Evolutionary conservation across 2,113 vertebrate genomes (phyloP).

Genomic region (Gallinago undulata): DNA sequence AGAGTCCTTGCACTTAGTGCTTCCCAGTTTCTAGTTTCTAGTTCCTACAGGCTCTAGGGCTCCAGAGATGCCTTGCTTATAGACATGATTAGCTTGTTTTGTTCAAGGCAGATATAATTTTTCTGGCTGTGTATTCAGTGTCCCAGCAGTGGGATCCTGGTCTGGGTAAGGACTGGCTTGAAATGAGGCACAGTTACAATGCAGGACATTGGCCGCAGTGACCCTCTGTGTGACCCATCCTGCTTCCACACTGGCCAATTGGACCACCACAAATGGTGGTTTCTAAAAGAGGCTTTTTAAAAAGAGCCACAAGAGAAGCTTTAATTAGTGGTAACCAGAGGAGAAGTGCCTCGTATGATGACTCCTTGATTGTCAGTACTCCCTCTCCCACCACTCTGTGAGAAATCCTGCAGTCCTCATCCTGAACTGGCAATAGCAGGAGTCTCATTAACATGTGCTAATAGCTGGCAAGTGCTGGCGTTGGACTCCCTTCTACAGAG

Average conservation of each 20-base stretch:
- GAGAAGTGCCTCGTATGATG: neutral
- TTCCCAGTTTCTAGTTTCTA: neutral
- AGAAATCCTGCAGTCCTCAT: neutral
- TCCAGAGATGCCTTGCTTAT: neutral
- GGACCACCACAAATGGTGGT: neutral
- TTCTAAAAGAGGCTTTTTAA: neutral
- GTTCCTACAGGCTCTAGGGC: neutral
- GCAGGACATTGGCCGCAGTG: fast-evolving
- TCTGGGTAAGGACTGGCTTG: neutral
- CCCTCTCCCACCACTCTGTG: neutral
- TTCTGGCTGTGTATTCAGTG: neutral
- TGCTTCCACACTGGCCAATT: neutral
- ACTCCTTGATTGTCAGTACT: neutral
- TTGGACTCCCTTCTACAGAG: neutral
- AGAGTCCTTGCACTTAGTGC: neutral
- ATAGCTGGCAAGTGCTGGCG: neutral
- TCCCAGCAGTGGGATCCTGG: neutral
- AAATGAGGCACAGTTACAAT: neutral
- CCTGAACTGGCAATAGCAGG: neutral
- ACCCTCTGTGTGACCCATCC: neutral
- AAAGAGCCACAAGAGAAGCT: neutral
- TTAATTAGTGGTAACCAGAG: neutral
- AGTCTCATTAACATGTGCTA: neutral
- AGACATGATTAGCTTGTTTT: neutral
- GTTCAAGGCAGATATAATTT: neutral